Conservation (phyloP, 1,140 invertebrate species). For the Drosophila tani region DNA sequence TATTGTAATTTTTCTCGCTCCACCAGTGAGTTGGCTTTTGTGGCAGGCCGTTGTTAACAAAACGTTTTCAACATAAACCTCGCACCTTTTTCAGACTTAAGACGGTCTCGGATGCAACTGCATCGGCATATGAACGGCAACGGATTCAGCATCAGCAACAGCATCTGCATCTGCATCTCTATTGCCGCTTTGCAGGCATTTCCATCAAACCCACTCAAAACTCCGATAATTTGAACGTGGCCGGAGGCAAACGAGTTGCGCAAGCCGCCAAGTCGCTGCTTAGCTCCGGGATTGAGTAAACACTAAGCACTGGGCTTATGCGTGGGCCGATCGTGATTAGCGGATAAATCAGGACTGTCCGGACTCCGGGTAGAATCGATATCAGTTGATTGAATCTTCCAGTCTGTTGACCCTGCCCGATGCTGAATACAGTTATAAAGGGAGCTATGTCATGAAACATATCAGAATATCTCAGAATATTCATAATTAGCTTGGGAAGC, state of each 20-base stretch:
- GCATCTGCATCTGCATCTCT: conserved; percentile 48
- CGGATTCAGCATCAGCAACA: conserved; percentile 16
- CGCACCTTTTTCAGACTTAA: conserved; percentile 62
- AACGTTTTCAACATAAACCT: conserved; percentile 79
- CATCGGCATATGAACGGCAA: conserved; percentile 8
- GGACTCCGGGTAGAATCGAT: conserved; percentile 7
- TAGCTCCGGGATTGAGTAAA: conserved; percentile 55
- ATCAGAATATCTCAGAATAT: not conserved
- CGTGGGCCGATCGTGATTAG: conserved; percentile 66
- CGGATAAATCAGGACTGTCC: conserved; percentile 39
- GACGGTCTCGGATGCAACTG: conserved; percentile 19
- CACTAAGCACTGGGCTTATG: conserved; percentile 42
- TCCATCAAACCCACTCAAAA: conserved; percentile 76
- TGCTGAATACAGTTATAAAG: conserved; percentile 11
- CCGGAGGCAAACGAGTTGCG: conserved; percentile 69
- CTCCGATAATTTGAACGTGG: conserved; percentile 64
- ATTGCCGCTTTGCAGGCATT: conserved; percentile 52
- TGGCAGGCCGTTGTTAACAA: conserved; percentile 73
- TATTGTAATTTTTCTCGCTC: conserved; percentile 71
- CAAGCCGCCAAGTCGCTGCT: conserved; percentile 41
- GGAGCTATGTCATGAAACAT: not conserved
- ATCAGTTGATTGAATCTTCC: conserved; percentile 49
- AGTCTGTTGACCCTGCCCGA: conserved; percentile 27
- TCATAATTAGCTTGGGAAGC: conserved; percentile 12
- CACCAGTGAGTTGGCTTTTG: conserved; percentile 30